Percentiles rank a stretch among this genome's conserved stretches.
Conservation (phyloP, 1,140 invertebrate genomes). For the Camponotus vicinus region DNA sequence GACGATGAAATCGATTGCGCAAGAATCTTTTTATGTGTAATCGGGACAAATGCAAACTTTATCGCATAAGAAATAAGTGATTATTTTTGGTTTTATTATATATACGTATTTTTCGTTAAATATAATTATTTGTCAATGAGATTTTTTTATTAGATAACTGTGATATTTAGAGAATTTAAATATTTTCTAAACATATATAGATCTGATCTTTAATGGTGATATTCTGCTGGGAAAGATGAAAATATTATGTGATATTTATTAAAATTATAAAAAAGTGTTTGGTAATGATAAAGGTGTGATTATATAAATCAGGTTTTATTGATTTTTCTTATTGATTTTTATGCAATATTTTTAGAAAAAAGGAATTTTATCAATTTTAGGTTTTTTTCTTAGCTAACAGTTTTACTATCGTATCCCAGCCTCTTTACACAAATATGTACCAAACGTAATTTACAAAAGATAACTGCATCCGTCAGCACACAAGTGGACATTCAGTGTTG, state of each 20-base stretch:
- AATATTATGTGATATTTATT: not conserved
- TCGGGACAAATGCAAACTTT: not conserved
- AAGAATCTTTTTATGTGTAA: not conserved
- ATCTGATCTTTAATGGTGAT: not conserved
- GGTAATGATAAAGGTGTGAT: not conserved
- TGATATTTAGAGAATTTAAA: not conserved
- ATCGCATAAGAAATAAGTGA: not conserved
- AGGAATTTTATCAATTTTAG: conserved; percentile 43
- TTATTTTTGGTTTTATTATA: not conserved
- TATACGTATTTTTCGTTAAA: not conserved
- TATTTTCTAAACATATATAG: not conserved
- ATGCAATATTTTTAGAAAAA: not conserved
- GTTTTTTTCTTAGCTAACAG: not conserved
- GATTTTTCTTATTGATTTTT: conserved; percentile 10
- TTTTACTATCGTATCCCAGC: conserved; percentile 36
- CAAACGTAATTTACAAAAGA: conserved; percentile 74
- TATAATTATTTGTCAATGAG: not conserved
- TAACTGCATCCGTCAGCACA: conserved; percentile 73
- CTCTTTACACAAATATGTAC: conserved; percentile 65
- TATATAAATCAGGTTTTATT: not conserved
- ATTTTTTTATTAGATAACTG: not conserved
- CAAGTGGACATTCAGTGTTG: conserved; percentile 54
- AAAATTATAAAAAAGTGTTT: not conserved
- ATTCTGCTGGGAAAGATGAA: not conserved
- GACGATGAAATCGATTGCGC: conserved; percentile 28